These are phyloP conservation scores for Atherinomorus stipes DNA, from an alignment of 2,113 vertebrate genomes.

Conservation along the genomic window DNA sequence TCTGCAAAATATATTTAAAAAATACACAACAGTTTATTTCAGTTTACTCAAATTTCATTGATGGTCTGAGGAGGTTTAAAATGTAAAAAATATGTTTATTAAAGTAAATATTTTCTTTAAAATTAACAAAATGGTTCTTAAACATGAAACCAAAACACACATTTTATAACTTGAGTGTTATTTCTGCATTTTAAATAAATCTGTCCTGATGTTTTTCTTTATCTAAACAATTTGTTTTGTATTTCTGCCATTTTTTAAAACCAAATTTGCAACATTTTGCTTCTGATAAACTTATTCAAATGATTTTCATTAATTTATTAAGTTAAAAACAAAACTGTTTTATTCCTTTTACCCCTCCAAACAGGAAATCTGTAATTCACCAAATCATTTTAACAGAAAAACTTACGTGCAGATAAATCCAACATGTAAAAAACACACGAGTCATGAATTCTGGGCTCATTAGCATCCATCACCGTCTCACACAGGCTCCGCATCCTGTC, in stretches of 20 bases:
- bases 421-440: conserved; percentile 17
- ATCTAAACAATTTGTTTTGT: too few relatives aligned
- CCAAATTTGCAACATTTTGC: not conserved
- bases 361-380: too few relatives aligned
- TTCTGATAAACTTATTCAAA: not conserved
- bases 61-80: too few relatives aligned
- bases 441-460: conserved; percentile 49
- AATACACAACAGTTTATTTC: not conserved
- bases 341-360: too few relatives aligned
- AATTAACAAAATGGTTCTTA: too few relatives aligned
- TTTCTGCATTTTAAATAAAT: too few relatives aligned
- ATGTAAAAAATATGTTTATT: not conserved
- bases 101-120: not conserved
- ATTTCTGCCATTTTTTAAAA: not conserved
- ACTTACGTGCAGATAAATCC: conserved; percentile 53
- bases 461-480: conserved; percentile 62
- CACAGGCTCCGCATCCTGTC: conserved; percentile 26
- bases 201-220: too few relatives aligned
- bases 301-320: not conserved
- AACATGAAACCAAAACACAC: too few relatives aligned
- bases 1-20: not conserved
- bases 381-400: not conserved
- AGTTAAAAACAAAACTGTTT: not conserved
- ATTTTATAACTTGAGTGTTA: too few relatives aligned
- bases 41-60: not conserved